phyloP scores from a whole-genome alignment of 2,888 invertebrate genomes.

The Nemotelus nigrinus region DNA sequence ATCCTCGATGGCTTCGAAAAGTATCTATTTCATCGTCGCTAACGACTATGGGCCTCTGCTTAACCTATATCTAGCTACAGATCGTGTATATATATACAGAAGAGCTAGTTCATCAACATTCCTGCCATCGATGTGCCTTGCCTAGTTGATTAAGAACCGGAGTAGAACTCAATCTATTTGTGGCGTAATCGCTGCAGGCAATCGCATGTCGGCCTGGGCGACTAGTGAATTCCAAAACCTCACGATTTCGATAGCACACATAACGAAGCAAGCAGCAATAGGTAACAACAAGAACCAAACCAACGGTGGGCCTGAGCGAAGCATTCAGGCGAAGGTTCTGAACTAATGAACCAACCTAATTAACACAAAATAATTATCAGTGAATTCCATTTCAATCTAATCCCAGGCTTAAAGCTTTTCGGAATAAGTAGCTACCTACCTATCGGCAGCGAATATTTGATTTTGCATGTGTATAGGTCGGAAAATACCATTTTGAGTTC shows the following conservation, averaged over 20 bases:
- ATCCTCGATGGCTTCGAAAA: constrained; percentile 9
- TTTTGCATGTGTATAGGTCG: no score
- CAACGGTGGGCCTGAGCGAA: not conserved
- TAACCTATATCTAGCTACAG: no score
- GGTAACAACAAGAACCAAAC: not conserved
- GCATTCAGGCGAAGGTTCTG: not conserved
- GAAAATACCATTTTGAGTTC: no score
- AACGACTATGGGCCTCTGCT: no score
- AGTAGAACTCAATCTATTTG: constrained; percentile 34
- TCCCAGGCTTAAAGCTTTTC: constrained; percentile 27
- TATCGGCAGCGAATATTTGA: not conserved
- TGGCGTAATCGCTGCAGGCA: constrained; percentile 29
- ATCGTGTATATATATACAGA: not conserved
- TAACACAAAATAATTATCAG: constrained; percentile 42
- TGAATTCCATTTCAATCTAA: constrained; percentile 41
- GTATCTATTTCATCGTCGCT: constrained; percentile 15
- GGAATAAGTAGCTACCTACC: not conserved
- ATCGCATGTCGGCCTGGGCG: constrained; percentile 14
- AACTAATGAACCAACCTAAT: constrained; percentile 36
- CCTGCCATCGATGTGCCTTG: constrained; percentile 9
- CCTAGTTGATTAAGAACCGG: not conserved
- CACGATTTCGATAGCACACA: constrained; percentile 36
- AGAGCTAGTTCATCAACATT: constrained; percentile 30
- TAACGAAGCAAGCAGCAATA: not conserved
- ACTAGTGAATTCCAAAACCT: constrained; percentile 1